Evolutionary conservation across 37 sponge, comb jelly and placozoan genomes (phyloP).

Genomic region (Eunapius fragilis): DNA sequence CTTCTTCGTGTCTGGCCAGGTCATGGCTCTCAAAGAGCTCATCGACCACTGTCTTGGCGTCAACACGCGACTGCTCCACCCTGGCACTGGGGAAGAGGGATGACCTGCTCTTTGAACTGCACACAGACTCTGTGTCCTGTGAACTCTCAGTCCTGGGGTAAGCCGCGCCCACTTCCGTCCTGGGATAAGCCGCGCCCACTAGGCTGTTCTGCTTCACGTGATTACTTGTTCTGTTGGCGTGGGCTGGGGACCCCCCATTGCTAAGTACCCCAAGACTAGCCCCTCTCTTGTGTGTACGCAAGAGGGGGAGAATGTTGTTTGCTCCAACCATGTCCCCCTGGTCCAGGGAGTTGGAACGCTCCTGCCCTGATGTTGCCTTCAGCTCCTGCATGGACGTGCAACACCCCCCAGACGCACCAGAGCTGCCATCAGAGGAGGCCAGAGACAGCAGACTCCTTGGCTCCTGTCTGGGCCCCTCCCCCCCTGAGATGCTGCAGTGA

Average conservation of each 20-base stretch:
- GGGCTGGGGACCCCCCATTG: background rate
- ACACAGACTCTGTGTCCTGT: conserved; percentile 21
- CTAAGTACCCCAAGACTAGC: background rate
- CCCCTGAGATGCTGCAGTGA: background rate
- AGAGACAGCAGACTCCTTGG: background rate
- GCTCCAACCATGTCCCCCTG: background rate
- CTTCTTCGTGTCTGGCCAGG: background rate
- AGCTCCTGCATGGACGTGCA: background rate
- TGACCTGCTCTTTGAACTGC: conserved; percentile 8
- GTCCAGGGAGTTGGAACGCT: background rate
- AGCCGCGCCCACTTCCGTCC: background rate
- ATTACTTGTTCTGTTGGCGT: conserved; percentile 55
- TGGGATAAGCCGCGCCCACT: background rate
- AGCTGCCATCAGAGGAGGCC: background rate
- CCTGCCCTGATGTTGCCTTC: background rate
- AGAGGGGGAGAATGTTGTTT: background rate
- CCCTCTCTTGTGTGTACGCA: background rate
- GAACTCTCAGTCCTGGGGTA: background rate
- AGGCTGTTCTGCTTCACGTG: conserved; percentile 10
- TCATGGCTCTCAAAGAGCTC: conserved; percentile 29
- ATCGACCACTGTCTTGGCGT: conserved; percentile 46
- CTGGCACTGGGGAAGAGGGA: conserved; percentile 12
- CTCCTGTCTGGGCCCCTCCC: background rate
- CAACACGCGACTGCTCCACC: conserved; percentile 53
- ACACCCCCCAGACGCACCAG: background rate